Evolutionary conservation across 2,113 vertebrate species (phyloP).

Genomic region (Alethe castanea): DNA sequence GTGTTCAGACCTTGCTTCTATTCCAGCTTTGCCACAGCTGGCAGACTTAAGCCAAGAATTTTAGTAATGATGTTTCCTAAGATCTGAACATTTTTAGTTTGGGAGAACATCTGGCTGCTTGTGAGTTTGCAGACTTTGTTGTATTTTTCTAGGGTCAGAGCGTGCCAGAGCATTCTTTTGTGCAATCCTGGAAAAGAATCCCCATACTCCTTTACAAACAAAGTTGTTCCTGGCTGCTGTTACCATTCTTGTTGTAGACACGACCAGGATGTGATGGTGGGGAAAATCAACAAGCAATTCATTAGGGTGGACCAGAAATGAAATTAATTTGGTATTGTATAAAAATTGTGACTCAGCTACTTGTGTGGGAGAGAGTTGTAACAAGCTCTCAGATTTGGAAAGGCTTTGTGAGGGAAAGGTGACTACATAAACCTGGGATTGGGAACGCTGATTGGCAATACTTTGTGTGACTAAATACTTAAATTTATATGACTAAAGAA

Average conservation of each 20-base stretch:
- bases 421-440: neutral
- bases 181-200: constrained; percentile 22
- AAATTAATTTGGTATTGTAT: neutral
- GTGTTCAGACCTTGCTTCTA: constrained; percentile 19
- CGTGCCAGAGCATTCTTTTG: constrained; percentile 14
- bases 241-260: neutral
- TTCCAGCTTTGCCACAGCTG: constrained; percentile 6
- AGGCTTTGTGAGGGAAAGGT: neutral
- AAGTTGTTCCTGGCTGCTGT: neutral
- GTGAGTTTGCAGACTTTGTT: constrained; percentile 17
- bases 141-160: neutral
- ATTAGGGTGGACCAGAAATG: neutral
- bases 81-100: neutral
- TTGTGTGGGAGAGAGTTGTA: neutral
- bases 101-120: constrained; percentile 42
- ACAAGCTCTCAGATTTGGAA: neutral
- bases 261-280: neutral
- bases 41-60: constrained; percentile 24
- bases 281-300: neutral
- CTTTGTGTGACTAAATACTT: neutral
- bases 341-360: neutral
- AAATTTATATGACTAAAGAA: neutral
- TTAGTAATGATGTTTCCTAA: constrained; percentile 52
- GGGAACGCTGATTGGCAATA: neutral
- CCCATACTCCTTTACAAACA: neutral